Base-by-base conservation (phyloP, 2,113 vertebrate genomes). In the Nothoprocta pentlandii region DNA sequence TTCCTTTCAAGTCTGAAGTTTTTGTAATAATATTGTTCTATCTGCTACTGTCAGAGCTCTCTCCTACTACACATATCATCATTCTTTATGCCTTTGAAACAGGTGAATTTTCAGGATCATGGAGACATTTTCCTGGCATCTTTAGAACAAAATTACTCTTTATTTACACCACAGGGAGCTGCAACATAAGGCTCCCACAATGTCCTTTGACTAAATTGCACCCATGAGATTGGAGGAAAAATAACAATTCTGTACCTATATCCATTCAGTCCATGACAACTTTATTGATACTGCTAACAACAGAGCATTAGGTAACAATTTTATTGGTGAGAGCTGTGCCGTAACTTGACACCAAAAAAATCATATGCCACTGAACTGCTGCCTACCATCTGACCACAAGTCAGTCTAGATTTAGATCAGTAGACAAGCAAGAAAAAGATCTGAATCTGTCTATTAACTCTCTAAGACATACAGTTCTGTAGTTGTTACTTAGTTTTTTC, bases 21-120 rank as follows among this genome's bases (percentile, higher is more conserved):
- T 87, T 82, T 68, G 12, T 56, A 91, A 44, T 25, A 16, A 6
- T 61, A 16, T 39, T 94, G 73, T 84, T 70, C 46, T 80, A 77
- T 20, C 26, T 3, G 11, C 11, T 89, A 23, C 53, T 87, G 34
- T 83, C 80, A 93, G 51, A 75, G 17, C 25, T 80, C 36, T 28
- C 30, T 76, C 39, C 6, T 32, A 30, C 28, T 30, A 5, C 13
- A 49, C 23, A 34, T 19, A 42, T 20, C 3, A 2, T 4, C 10
- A 12, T 81, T 58, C 46, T 74, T 85, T 36, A 26, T 34, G 87
- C n/a, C 36, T 14, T 62, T 56, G 76, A 44, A 68, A 80, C 8
- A 63, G 28, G 28, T 16, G 41, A 93, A 69, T 76, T 66, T 78
- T 85, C 36, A 47, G 36, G 17, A 41, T 70, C 10, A 59, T 78